Conservation (phyloP, 1,140 invertebrate genomes). For the Notospermus geniculatus region DNA sequence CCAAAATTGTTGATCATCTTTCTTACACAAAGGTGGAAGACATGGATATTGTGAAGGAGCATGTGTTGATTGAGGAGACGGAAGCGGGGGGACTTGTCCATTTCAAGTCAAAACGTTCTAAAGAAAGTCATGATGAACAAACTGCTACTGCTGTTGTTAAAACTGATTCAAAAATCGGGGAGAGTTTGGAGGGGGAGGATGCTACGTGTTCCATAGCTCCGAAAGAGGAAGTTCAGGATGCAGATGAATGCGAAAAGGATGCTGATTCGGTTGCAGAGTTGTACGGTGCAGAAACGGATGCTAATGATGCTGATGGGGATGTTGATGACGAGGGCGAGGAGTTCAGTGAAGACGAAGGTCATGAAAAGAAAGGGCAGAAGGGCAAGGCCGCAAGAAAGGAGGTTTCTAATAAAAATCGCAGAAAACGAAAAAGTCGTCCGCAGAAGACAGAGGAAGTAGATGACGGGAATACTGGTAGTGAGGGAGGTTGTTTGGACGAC, state of each 20-base stretch:
- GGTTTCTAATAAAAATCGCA: not conserved
- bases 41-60: too few species aligned
- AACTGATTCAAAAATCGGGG: too few species aligned
- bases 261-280: conserved; percentile 17
- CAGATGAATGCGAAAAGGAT: conserved; percentile 4
- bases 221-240: conserved; percentile 15
- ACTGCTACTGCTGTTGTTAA: too few species aligned
- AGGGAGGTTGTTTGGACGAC: conserved; percentile 4
- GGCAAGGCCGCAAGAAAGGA: not conserved
- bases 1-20: too few species aligned
- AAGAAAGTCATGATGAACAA: too few species aligned
- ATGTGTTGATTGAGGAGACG: too few species aligned
- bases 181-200: too few species aligned
- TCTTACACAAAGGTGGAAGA: too few species aligned
- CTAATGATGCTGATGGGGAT: conserved; percentile 21
- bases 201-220: too few species aligned
- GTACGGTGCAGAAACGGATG: conserved; percentile 20
- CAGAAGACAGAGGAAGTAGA: conserved; percentile 22
- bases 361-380: not conserved
- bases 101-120: too few species aligned
- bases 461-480: conserved; percentile 17
- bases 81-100: too few species aligned
- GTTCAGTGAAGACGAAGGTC: not conserved
- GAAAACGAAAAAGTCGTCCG: not conserved
- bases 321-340: conserved; percentile 16